Conservation (phyloP, 2,888 invertebrate genomes). For the Temnothorax unifasciatus region DNA sequence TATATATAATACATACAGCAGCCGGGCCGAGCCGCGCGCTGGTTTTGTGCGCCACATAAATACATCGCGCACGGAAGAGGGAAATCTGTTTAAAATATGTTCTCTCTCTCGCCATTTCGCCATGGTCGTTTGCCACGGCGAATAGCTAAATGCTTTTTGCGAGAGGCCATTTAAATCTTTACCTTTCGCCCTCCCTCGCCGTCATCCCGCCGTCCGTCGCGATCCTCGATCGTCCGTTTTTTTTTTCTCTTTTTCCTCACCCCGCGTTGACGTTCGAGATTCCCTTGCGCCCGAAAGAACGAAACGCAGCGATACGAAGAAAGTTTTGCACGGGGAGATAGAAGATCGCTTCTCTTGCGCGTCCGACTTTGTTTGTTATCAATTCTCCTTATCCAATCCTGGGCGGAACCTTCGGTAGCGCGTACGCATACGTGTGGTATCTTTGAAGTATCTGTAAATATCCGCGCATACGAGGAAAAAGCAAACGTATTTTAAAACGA, state of each 20-base stretch:
- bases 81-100: constrained; percentile 86
- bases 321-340: constrained; percentile 54
- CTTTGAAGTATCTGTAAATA: constrained; percentile 84
- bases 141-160: constrained; percentile 87
- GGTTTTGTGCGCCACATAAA: constrained; percentile 82
- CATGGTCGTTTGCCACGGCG: constrained; percentile 86
- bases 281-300: constrained; percentile 11
- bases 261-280: constrained; percentile 37
- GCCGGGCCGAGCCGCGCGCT: constrained; percentile 63
- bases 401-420: constrained; percentile 64
- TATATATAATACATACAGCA: constrained; percentile 41
- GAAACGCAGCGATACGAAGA: constrained; percentile 29
- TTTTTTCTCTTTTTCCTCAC: constrained; percentile 40
- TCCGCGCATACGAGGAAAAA: constrained; percentile 76
- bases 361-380: constrained; percentile 78
- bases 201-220: constrained; percentile 49
- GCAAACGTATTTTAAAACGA: constrained; percentile 79
- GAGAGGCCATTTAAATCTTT: constrained; percentile 86
- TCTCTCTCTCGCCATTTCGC: constrained; percentile 82
- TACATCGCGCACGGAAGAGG: constrained; percentile 83
- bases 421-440: constrained; percentile 70
- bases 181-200: constrained; percentile 77
- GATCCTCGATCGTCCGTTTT: constrained; percentile 57
- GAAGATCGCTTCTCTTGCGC: constrained; percentile 42
- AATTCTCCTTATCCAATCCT: constrained; percentile 76